Evolutionary conservation across 2,888 invertebrate species (phyloP), one percentile per base, ranked within the genome.

Genomic region (Euclidia mi): DNA sequence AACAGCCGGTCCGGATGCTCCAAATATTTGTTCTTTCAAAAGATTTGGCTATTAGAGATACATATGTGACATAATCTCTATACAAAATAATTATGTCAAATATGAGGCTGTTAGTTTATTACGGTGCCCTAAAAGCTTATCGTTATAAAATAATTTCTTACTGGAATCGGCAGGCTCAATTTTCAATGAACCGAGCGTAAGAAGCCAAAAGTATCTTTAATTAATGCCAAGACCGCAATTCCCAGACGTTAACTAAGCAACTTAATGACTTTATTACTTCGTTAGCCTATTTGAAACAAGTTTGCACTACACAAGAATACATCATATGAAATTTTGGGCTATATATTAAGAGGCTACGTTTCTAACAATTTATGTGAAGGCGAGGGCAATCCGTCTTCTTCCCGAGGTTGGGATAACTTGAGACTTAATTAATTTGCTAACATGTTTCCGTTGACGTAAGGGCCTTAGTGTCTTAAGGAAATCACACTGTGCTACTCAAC

Each of bases 341-440:
- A 55, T 56, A 55, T 62, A 72, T 57, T 72, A 71, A 62, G 62
- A 61, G 58, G 45, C 45, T 55, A 56, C 58, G 52, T 55, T 47
- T 56, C 57, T 40, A 46, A 67, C 58, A 72, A 65, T 63, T 68
- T 66, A 71, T 62, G 66, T 71, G 63, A 65, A 58, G 63, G 71
- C 55, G 44, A 52, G 56, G 55, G 75, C 66, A 68, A 81, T 82
- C 69, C 64, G 69, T 82, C 81, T 81, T 80, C 65, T 65, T 81
- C 60, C 56, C 41, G 42, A 62, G 63, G 56, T 50, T 44, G 61
- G 59, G 70, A 73, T 76, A 78, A 78, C 76, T 78, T 63, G 79
- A 74, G 71, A 78, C 76, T 82, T 79, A 79, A 82, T 82, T 82
- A 79, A 81, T 82, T 81, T 79, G 67, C 68, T 69, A 71, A 79